phyloP scores from a whole-genome alignment of 2,888 invertebrate species.

The Drosophila anomalipes region DNA sequence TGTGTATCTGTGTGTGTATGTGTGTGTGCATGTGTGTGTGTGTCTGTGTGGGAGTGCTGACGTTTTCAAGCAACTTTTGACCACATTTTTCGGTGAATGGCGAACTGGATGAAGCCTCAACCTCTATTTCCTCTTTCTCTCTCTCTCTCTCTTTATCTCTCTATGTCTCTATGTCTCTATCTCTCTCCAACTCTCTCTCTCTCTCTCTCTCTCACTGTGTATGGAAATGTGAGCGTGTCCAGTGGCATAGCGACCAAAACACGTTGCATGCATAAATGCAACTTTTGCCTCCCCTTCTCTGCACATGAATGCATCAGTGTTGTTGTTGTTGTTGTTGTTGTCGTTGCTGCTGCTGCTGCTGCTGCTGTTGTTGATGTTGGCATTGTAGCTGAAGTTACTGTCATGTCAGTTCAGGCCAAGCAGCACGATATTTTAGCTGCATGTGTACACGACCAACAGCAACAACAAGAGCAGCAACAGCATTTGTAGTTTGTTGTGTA shows the following conservation, averaged over 20 bases:
- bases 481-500: conserved; percentile 30
- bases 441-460: conserved; percentile 54
- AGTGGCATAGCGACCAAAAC: conserved; percentile 52
- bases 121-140: neutral
- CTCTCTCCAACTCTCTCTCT: neutral
- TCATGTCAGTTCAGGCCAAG: conserved; percentile 73
- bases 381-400: conserved; percentile 61
- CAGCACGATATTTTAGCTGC: conserved; percentile 73
- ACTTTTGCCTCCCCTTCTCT: conserved; percentile 46
- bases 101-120: conserved; percentile 17
- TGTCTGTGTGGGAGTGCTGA: neutral
- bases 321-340: conserved; percentile 26
- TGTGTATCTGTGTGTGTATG: no score
- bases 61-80: neutral
- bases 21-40: neutral
- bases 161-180: neutral
- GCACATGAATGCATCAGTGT: conserved; percentile 61
- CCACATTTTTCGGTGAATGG: conserved; percentile 21
- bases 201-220: neutral
- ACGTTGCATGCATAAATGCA: conserved; percentile 66
- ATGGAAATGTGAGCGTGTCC: conserved; percentile 49
- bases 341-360: conserved; percentile 13
- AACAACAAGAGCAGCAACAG: conserved; percentile 23
- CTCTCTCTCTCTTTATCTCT: neutral
- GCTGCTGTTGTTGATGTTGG: conserved; percentile 41